Evolutionary conservation across 2,888 invertebrate species (phyloP).

Genomic region (Meandrusa payeni): DNA sequence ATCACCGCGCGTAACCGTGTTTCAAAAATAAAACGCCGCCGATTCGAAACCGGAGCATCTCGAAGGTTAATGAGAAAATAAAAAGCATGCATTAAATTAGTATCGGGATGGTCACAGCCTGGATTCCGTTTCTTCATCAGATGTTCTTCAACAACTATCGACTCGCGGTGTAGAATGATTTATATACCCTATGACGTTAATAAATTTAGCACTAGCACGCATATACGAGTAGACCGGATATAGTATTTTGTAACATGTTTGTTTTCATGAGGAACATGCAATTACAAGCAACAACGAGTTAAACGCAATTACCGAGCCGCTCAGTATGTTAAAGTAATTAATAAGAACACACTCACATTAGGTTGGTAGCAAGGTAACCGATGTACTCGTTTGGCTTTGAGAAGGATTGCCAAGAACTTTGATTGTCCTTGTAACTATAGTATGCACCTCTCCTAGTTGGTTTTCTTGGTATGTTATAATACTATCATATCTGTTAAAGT

Average conservation of each 20-base stretch:
- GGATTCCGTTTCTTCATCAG: slow-evolving; percentile 22
- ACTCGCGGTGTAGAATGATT: too few relatives aligned
- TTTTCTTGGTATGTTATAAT: too few relatives aligned
- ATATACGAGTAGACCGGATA: slow-evolving; percentile 22
- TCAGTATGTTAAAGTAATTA: slow-evolving; percentile 18
- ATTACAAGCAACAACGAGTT: slow-evolving; percentile 5
- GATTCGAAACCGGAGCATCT: slow-evolving; percentile 75
- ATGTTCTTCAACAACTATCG: background rate
- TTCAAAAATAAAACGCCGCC: slow-evolving; percentile 76
- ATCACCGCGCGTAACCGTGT: slow-evolving; percentile 66
- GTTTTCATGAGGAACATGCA: slow-evolving; percentile 16
- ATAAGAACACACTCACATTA: background rate
- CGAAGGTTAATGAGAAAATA: slow-evolving; percentile 79
- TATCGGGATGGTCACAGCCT: slow-evolving; percentile 51
- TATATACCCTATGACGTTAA: too few relatives aligned
- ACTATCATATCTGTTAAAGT: too few relatives aligned
- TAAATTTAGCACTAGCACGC: slow-evolving; percentile 20
- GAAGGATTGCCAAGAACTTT: too few relatives aligned
- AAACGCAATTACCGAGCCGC: slow-evolving; percentile 1
- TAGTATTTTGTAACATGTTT: slow-evolving; percentile 20
- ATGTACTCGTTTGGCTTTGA: slow-evolving; percentile 7
- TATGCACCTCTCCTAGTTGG: too few relatives aligned
- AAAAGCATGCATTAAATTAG: slow-evolving; percentile 69
- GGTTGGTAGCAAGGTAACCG: slow-evolving; percentile 16
- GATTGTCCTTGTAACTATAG: too few relatives aligned